Evolutionary conservation across 2,888 invertebrate genomes (phyloP), one percentile per base, ranked within the genome.

Genomic region (Agrotis clavis): DNA sequence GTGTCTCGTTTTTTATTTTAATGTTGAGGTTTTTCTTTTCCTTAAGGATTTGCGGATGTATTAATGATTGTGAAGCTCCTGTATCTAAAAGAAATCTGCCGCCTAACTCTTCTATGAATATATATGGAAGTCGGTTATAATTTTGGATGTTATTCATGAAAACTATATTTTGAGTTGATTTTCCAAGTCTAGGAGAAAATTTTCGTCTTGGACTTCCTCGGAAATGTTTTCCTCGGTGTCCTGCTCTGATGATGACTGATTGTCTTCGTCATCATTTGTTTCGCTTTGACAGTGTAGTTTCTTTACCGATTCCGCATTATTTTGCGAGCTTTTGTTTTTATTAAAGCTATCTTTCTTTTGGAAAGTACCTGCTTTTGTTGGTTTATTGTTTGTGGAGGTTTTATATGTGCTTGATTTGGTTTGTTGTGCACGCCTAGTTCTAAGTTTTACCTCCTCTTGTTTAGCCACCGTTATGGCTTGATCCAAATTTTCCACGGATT

Each of bases 1-100:
- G 91, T 0, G 90, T 90, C 88, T 87, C 84, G 0, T 71, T 74
- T 72, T 75, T 74, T 45, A 86, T 68, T 18, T 65, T 14, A 5
- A 48, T 60, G 0, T 82, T 61, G 4, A 48, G n/a, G 0, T 41
- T 51, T 21, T 14, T 68, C 25, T 65, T 62, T 16, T 69, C 47
- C 62, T 71, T 5, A 61, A 82, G 25, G 4, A 79, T 59, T 51
- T 66, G 62, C 25, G 85, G 83, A 7, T 45, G 78, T 25, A 84
- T 81, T 9, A 82, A 21, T 7, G 82, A 83, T 35, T 81, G 82
- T 14, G 83, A 82, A 0, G 84, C 83, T n/a, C 82, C 83, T 56
- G 84, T 86, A 19, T 83, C 85, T 63, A 87, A n/a, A 21, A 87
- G 13, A 56, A 84, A 84, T 74, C 80, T 78, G 16, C 85, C 87